A percentile compares a stretch with the other conserved stretches of the same genome.
These are phyloP conservation scores for Papilio protenor DNA, from an alignment of 2,888 invertebrate species.

Conservation along the genomic window DNA sequence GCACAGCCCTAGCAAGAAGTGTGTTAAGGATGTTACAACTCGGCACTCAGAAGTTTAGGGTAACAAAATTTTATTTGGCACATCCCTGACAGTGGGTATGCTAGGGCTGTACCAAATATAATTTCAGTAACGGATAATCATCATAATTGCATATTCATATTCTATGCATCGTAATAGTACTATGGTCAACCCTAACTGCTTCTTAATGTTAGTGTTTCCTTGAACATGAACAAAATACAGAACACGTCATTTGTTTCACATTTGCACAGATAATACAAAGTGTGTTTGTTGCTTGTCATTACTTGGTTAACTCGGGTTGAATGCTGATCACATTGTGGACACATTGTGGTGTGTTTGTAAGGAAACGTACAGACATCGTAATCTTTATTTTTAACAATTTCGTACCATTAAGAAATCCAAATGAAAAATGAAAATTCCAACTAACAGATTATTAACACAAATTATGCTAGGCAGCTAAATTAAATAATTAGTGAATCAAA, in stretches of 20 bases:
- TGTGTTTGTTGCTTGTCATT: conserved; percentile 6
- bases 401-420: too few species aligned
- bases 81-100: neutral
- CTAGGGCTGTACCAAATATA: neutral
- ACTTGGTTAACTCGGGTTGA: neutral
- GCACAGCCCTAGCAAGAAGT: neutral
- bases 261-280: conserved; percentile 13
- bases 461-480: too few species aligned
- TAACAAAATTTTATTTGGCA: neutral
- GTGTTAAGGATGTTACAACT: neutral
- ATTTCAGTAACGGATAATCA: too few species aligned
- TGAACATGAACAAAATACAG: neutral
- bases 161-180: neutral
- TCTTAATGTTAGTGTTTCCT: conserved; percentile 12
- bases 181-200: neutral
- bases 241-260: conserved; percentile 9
- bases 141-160: neutral
- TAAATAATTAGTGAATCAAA: too few species aligned
- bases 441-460: too few species aligned
- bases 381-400: too few species aligned
- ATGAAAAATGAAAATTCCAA: too few species aligned
- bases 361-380: too few species aligned
- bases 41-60: too few species aligned
- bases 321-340: neutral
- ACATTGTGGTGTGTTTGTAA: neutral